Conservation (phyloP, 2,797 vertebrate species). For the Myripristis jacobus region DNA sequence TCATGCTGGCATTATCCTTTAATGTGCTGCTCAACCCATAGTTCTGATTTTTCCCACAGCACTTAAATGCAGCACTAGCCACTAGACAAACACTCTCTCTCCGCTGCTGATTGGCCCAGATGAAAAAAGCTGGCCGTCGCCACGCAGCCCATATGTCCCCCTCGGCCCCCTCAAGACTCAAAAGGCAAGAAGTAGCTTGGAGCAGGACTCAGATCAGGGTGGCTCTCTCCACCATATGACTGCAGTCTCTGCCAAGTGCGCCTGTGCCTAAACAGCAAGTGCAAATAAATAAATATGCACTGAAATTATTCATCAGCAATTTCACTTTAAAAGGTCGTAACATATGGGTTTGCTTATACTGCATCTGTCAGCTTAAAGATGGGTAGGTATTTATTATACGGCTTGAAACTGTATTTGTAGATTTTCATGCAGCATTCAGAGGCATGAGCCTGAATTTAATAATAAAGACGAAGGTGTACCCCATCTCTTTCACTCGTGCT, state of each 20-base stretch:
- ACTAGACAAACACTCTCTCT: slow-evolving; percentile 31
- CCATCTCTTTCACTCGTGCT: slow-evolving; percentile 28
- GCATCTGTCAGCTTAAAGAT: background rate
- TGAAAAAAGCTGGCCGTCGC: slow-evolving; percentile 29
- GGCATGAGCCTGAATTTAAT: slow-evolving; percentile 7
- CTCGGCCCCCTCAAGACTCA: slow-evolving; percentile 1
- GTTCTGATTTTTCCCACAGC: background rate
- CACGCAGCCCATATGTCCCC: background rate
- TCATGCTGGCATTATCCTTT: too few relatives aligned
- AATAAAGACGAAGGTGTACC: background rate
- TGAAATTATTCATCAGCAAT: background rate
- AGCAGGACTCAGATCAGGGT: slow-evolving; percentile 4
- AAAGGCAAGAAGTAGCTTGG: background rate
- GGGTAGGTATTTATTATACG: background rate
- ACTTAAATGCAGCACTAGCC: slow-evolving; percentile 52
- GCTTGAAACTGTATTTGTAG: background rate
- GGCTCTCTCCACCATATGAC: background rate
- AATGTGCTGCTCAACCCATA: background rate
- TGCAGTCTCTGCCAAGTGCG: background rate
- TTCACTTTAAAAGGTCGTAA: background rate
- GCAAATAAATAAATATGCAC: too few relatives aligned
- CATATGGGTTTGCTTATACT: too few relatives aligned
- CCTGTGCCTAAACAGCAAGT: background rate
- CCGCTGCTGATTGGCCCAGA: slow-evolving; percentile 63
- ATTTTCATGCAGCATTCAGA: slow-evolving; percentile 12